Base-by-base conservation (phyloP, 35 echinoderm and acorn worm genomes). In the Heliocidaris tuberculata region DNA sequence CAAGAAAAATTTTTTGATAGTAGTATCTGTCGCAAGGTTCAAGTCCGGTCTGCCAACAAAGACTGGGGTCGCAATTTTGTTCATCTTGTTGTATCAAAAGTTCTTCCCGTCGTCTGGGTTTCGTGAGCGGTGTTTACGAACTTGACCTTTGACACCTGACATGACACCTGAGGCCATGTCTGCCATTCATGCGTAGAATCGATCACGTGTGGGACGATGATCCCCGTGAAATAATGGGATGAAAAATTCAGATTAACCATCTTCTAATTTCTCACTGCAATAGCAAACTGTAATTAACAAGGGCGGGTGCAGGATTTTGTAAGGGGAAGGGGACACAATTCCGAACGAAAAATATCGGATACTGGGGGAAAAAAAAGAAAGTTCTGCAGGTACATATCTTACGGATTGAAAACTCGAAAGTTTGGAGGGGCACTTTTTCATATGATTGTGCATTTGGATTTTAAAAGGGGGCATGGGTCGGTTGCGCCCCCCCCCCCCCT, bases 91-190 rank as follows among this genome's bases (percentile, higher is more conserved):
- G 87, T 89, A 89, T 89, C 87, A 7, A 86, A 86, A 86, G 85
- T 32, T 86, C 2, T 21, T 47, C 47, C 87, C 47, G 87, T 32
- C 47, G 12, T 89, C 87, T 89, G 87, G 65, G 19, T 78, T 78
- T 78, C n/a, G 65, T 4, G 65, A 78, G 32, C 87, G 16, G 87
- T 89, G 87, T 89, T 89, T 89, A 89, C 87, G 87, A 89, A 89
- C 87, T 89, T 89, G 87, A 89, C 87, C 87, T 89, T 47, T 89
- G 32, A 89, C 87, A 42, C 87, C 12, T 48, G 87, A 89, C 32
- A 89, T 89, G 87, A 89, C 87, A 89, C 87, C 32, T 31, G 31
- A 48, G 87, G 87, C 32, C 87, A n/a, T 89, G 32, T 15, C 47
- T 89, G 87, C 87, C 32, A 42, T 89, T 32, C 87, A 42, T 35